Conservation (phyloP, 1,140 invertebrate genomes). For the Eriosoma lanigerum region DNA sequence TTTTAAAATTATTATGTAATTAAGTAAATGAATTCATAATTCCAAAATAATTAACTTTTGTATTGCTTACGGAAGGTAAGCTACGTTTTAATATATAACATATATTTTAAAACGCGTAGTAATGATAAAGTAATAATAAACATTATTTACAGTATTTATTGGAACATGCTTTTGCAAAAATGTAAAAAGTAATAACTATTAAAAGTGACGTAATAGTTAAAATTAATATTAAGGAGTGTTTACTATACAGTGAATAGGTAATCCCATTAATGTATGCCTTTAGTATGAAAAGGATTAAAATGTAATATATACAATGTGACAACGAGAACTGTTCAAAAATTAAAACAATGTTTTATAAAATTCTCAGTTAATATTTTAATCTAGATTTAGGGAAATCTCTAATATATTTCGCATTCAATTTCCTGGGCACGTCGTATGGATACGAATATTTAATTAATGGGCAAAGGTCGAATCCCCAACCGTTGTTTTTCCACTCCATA, state of each 20-base stretch:
- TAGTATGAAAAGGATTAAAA: background rate
- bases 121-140: no score
- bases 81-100: no score
- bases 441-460: conserved; percentile 44
- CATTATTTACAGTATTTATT: background rate
- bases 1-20: no score
- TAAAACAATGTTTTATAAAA: conserved; percentile 27
- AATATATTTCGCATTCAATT: conserved; percentile 22
- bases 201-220: background rate
- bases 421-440: conserved; percentile 7
- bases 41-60: no score
- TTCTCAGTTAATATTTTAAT: conserved; percentile 49
- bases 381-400: conserved; percentile 28
- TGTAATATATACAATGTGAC: conserved; percentile 31
- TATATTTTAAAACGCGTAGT: no score
- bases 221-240: conserved; percentile 24
- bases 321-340: conserved; percentile 37
- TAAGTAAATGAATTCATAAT: no score
- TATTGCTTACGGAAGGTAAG: no score
- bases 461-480: conserved; percentile 23
- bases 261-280: conserved; percentile 42
- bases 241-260: background rate
- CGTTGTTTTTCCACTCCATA: conserved; percentile 15
- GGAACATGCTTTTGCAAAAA: background rate
- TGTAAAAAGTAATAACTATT: background rate